Percentiles rank a stretch among this genome's conserved stretches.
phyloP scores from a whole-genome alignment of 1,140 invertebrate genomes.

The Zaprionus camerounensis region DNA sequence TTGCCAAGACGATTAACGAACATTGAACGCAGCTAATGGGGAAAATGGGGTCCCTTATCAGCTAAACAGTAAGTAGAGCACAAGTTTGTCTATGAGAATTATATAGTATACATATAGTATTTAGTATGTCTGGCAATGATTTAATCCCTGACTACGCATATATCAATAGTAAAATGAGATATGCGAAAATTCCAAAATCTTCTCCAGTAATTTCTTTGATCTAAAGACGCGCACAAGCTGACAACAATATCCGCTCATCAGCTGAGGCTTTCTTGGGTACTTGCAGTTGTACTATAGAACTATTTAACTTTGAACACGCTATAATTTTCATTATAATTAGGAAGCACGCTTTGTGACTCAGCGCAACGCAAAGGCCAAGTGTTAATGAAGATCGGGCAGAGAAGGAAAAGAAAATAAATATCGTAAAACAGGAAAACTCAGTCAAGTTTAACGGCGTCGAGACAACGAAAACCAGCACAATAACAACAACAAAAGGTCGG shows the following conservation, averaged over 20 bases:
- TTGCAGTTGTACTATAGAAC: slow-evolving; percentile 1
- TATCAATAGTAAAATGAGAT: background rate
- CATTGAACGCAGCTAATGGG: slow-evolving; percentile 39
- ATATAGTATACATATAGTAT: background rate
- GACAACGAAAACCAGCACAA: slow-evolving; percentile 21
- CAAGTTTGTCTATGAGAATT: background rate
- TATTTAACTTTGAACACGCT: slow-evolving; percentile 25
- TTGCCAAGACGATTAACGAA: slow-evolving; percentile 45
- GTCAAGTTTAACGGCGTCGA: slow-evolving; percentile 20
- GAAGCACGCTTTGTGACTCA: slow-evolving; percentile 47
- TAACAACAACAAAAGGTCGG: background rate
- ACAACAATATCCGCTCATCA: slow-evolving; percentile 25
- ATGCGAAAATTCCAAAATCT: background rate
- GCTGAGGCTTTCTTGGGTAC: background rate
- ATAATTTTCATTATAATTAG: slow-evolving; percentile 25
- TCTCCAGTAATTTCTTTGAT: slow-evolving; percentile 18
- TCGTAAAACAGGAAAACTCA: slow-evolving; percentile 41
- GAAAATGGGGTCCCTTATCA: slow-evolving; percentile 37
- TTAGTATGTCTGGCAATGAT: background rate
- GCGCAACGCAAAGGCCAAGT: slow-evolving; percentile 14
- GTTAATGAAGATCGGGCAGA: slow-evolving; percentile 12
- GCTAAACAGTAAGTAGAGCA: slow-evolving; percentile 4
- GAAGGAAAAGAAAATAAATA: background rate
- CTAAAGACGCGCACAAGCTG: slow-evolving; percentile 23
- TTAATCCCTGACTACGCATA: background rate